Percentiles rank a stretch among this genome's conserved stretches.
These are phyloP conservation scores for Varanus komodoensis DNA, from an alignment of 2,113 vertebrate genomes.

Conservation along the genomic window DNA sequence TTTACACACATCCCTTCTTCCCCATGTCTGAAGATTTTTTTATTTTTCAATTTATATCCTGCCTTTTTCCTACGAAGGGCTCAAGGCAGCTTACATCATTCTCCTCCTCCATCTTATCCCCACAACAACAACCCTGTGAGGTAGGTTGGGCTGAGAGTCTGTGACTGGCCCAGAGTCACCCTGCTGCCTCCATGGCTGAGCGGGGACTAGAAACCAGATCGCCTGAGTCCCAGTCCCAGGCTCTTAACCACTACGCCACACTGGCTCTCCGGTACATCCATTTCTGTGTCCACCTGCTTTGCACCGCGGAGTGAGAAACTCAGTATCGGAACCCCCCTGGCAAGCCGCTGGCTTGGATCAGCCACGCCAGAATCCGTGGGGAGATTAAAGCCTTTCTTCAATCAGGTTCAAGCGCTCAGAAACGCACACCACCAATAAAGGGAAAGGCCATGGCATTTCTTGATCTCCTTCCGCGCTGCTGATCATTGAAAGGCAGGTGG, in stretches of 20 bases:
- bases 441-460: slow-evolving; percentile 34
- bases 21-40: not conserved
- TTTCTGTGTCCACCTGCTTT: not conserved
- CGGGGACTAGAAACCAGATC: too few species aligned
- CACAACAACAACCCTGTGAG: too few species aligned
- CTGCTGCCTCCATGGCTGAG: too few species aligned
- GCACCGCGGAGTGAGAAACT: not conserved
- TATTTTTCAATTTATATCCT: too few species aligned
- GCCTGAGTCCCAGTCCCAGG: too few species aligned
- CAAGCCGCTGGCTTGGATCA: slow-evolving; percentile 4
- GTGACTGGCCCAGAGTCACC: too few species aligned
- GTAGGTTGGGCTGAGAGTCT: too few species aligned
- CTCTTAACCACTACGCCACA: too few species aligned
- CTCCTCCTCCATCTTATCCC: too few species aligned
- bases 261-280: too few species aligned
- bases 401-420: slow-evolving; percentile 38
- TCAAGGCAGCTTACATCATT: too few species aligned
- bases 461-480: not conserved
- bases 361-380: not conserved
- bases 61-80: too few species aligned
- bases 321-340: not conserved
- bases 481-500: slow-evolving; percentile 8
- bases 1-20: not conserved
- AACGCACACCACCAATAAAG: slow-evolving; percentile 22
- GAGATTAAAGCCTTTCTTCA: not conserved